These are phyloP conservation scores for Caenorhabditis afra DNA, from an alignment of 2,888 invertebrate genomes.

Conservation along the genomic window DNA sequence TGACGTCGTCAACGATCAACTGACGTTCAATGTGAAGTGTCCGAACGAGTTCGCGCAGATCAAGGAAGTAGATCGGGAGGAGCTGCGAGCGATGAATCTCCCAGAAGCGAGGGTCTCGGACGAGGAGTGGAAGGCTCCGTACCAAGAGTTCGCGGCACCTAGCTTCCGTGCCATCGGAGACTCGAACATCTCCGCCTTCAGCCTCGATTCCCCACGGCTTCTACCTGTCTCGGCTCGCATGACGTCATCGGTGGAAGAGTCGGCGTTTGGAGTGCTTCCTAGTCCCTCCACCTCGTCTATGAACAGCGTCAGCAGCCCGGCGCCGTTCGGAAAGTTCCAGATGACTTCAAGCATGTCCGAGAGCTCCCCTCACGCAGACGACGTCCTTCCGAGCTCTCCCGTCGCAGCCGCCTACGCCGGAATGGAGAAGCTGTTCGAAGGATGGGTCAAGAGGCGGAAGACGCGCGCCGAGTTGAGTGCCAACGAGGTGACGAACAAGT, in stretches of 20 bases:
- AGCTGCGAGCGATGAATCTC: constrained; percentile 58
- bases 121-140: constrained; percentile 68
- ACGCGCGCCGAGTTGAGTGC: constrained; percentile 65
- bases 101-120: constrained; percentile 58
- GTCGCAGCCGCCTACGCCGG: constrained; percentile 33
- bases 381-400: constrained; percentile 44
- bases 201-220: constrained; percentile 60
- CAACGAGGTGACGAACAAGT: constrained; percentile 70
- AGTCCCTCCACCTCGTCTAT: constrained; percentile 69
- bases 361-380: constrained; percentile 49
- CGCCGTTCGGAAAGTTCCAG: constrained; percentile 57
- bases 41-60: constrained; percentile 71
- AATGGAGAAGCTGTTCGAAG: constrained; percentile 69
- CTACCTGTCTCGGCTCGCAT: constrained; percentile 37
- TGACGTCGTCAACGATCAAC: constrained; percentile 69
- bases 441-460: constrained; percentile 72
- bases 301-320: constrained; percentile 66
- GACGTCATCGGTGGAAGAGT: constrained; percentile 57
- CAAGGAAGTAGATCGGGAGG: constrained; percentile 58
- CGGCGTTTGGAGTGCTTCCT: constrained; percentile 54
- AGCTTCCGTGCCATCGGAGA: constrained; percentile 52
- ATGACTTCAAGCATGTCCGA: constrained; percentile 53
- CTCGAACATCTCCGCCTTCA: constrained; percentile 59
- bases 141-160: constrained; percentile 48
- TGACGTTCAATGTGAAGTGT: constrained; percentile 72